A percentile compares a stretch with the other conserved stretches of the same genome.
phyloP scores from a whole-genome alignment of 2,888 invertebrate genomes.

The Lasius fuliginosus region DNA sequence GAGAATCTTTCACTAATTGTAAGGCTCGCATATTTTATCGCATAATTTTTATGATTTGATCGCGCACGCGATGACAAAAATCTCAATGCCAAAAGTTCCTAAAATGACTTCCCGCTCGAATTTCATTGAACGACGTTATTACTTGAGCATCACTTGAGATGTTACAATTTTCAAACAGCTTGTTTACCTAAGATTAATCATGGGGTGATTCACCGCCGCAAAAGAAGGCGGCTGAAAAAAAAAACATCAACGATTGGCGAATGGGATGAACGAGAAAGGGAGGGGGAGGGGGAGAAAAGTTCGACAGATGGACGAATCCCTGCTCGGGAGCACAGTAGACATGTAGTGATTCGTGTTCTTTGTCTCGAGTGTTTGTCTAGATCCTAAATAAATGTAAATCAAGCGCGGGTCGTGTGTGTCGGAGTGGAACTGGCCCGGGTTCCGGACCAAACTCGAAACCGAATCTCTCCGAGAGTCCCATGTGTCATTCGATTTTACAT shows the following conservation, averaged over 20 bases:
- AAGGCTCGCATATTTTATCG: not conserved
- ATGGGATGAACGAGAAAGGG: conserved; percentile 39
- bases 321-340: conserved; percentile 73
- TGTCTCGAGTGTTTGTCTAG: conserved; percentile 77
- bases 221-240: not conserved
- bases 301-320: conserved; percentile 69
- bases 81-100: not conserved
- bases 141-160: not conserved
- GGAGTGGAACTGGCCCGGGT: conserved; percentile 60
- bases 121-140: not conserved
- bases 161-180: conserved; percentile 1
- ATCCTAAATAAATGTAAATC: conserved; percentile 82
- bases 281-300: conserved; percentile 47
- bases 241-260: not conserved
- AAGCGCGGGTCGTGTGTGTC: conserved; percentile 67
- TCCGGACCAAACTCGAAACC: conserved; percentile 56
- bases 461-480: conserved; percentile 73
- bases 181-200: conserved; percentile 58
- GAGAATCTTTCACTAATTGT: not conserved
- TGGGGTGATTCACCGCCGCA: conserved; percentile 33
- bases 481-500: conserved; percentile 79
- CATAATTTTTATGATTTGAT: not conserved
- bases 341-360: conserved; percentile 78
- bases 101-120: not conserved
- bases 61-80: not conserved